A percentile compares a stretch with the other conserved stretches of the same genome.
Conservation (phyloP, 2,113 vertebrate species). For the Aldabrachelys gigantea region DNA sequence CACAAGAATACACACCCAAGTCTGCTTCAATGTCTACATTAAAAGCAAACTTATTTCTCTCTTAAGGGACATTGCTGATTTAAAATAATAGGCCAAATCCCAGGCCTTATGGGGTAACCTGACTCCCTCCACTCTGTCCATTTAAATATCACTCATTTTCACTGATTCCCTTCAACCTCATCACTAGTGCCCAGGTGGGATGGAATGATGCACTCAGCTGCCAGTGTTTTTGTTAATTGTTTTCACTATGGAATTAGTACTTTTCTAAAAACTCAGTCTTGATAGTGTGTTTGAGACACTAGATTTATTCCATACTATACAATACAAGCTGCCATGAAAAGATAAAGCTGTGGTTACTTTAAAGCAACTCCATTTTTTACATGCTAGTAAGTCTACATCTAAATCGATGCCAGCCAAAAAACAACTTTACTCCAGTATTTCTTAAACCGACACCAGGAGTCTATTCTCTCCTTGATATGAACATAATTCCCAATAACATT, state of each 20-base stretch:
- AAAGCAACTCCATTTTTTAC: conserved; percentile 2
- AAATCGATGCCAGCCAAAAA: neutral
- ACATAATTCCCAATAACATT: neutral
- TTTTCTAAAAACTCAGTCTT: conserved; percentile 26
- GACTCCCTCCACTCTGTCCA: neutral
- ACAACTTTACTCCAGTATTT: neutral
- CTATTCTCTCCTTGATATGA: fast-evolving
- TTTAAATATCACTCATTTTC: neutral
- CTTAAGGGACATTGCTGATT: neutral
- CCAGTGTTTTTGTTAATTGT: neutral
- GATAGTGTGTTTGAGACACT: neutral
- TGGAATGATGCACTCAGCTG: neutral
- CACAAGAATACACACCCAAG: neutral
- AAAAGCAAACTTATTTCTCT: neutral
- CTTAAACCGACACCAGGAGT: neutral
- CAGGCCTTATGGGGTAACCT: neutral
- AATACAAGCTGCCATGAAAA: conserved; percentile 32
- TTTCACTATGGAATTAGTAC: neutral
- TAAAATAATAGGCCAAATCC: neutral
- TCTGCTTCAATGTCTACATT: neutral
- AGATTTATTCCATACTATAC: neutral
- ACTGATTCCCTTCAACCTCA: neutral
- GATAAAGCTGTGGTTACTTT: conserved; percentile 42
- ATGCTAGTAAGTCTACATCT: neutral
- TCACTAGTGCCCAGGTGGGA: neutral